Evolutionary conservation across 2,888 invertebrate species (phyloP).

Genomic region (Tenthredo amoena): DNA sequence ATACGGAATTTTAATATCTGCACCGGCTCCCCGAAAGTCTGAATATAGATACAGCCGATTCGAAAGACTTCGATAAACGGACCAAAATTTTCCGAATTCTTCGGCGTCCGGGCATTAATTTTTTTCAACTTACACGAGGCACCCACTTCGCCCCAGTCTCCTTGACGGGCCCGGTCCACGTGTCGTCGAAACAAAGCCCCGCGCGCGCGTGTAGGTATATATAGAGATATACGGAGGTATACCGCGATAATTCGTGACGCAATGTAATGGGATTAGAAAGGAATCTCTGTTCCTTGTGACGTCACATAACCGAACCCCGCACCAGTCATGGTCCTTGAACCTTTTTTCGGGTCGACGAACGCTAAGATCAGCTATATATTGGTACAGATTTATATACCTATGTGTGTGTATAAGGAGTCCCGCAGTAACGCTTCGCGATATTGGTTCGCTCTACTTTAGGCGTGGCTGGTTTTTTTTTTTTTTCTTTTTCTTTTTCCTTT

Average conservation of each 20-base stretch:
- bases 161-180: neutral
- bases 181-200: conserved; percentile 25
- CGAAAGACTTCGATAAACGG: no score
- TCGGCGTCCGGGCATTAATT: no score
- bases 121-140: no score
- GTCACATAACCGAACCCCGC: conserved; percentile 54
- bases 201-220: neutral
- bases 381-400: neutral
- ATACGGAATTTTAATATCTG: no score
- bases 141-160: no score
- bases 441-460: conserved; percentile 63
- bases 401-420: neutral
- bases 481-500: neutral
- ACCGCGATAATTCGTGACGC: conserved; percentile 34
- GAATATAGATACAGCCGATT: no score
- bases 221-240: neutral
- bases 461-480: conserved; percentile 36
- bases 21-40: no score
- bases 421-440: conserved; percentile 58
- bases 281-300: conserved; percentile 54
- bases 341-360: conserved; percentile 63
- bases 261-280: conserved; percentile 52
- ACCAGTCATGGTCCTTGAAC: conserved; percentile 66
- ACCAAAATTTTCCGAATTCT: no score
- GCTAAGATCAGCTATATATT: conserved; percentile 6